Percentiles rank a stretch among this genome's conserved stretches.
Evolutionary conservation across 2,797 vertebrate species (phyloP).

Genomic region (Sebastes matsubarae): DNA sequence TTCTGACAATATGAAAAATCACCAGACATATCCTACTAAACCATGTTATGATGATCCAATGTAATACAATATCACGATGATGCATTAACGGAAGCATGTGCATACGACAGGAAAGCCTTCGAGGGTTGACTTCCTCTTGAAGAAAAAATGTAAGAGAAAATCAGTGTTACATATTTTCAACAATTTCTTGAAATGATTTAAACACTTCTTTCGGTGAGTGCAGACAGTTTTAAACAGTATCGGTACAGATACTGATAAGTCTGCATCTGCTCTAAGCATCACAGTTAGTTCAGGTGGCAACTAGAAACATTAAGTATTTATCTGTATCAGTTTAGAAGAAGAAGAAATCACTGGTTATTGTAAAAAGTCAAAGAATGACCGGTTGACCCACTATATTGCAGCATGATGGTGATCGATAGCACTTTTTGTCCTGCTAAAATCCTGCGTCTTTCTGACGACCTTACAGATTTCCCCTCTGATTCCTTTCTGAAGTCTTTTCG

Average conservation of each 20-base stretch:
- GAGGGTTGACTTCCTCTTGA: conserved; percentile 2
- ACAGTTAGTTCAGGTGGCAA: neutral
- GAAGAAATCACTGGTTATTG: neutral
- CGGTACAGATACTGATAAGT: neutral
- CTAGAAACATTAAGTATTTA: neutral
- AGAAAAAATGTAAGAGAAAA: neutral
- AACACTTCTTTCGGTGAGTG: neutral
- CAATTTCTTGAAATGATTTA: neutral
- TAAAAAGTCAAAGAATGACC: conserved; percentile 19
- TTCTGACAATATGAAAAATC: neutral
- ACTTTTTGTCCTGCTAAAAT: conserved; percentile 27
- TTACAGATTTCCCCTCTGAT: conserved; percentile 36
- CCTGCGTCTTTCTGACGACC: conserved; percentile 49
- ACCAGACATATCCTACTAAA: neutral
- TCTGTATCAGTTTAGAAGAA: neutral
- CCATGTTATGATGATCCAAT: neutral
- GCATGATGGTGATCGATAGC: conserved; percentile 41
- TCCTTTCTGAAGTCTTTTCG: conserved; percentile 28
- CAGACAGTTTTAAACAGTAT: neutral
- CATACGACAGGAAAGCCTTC: conserved; percentile 27
- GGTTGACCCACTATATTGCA: conserved; percentile 17
- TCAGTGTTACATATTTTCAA: neutral
- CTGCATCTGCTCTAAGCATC: neutral
- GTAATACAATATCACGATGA: neutral
- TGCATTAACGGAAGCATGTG: neutral